Base-by-base conservation (phyloP, 2,113 vertebrate genomes). In the Hippocampus mohnikei region DNA sequence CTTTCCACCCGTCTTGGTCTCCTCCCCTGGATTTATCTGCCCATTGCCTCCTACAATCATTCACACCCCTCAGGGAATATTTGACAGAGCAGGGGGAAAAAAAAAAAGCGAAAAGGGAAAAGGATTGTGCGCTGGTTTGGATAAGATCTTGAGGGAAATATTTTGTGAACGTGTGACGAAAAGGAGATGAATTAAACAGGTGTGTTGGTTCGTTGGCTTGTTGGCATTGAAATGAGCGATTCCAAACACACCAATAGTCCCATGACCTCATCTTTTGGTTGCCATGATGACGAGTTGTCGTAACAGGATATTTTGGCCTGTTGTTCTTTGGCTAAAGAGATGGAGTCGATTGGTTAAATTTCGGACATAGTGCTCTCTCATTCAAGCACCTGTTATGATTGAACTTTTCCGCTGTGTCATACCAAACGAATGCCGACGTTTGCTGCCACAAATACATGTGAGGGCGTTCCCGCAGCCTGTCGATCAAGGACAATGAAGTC, bases 1-100 rank as follows among this genome's bases (percentile, higher is more conserved):
- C 77, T 18, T 27, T 41, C 66, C 59, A 60, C 55, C 67, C 41
- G 44, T 23, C 33, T 75, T 71, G 75, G 62, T 48, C 74, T 83
- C 81, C 70, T 73, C 75, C 67, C 61, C 79, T 64, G 92, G 91
- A 95, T 95, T 94, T 94, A 95, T 96, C 94, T 94, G 90, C 84
- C 91, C 80, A 74, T 88, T 86, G 82, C 90, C 91, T 89, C 86
- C 92, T 79, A 70, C 83, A 85, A 95, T 96, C 93, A 91, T 92
- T 95, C 94, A 95, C 93, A 91, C 86, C 77, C 91, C 88, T 85
- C 77, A 56, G 86, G 88, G 91, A 92, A 71, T 85, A 77, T 90
- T 88, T 80, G 73, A 85, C 79, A 83, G 77, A 74, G 67, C 78
- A 74, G 63, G 83, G 87, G 69, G 69, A 46, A 80, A 67, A 77